Percentiles rank a stretch among this genome's conserved stretches.
phyloP scores from a whole-genome alignment of 1,140 invertebrate species.

The Kradibia gibbosae region DNA sequence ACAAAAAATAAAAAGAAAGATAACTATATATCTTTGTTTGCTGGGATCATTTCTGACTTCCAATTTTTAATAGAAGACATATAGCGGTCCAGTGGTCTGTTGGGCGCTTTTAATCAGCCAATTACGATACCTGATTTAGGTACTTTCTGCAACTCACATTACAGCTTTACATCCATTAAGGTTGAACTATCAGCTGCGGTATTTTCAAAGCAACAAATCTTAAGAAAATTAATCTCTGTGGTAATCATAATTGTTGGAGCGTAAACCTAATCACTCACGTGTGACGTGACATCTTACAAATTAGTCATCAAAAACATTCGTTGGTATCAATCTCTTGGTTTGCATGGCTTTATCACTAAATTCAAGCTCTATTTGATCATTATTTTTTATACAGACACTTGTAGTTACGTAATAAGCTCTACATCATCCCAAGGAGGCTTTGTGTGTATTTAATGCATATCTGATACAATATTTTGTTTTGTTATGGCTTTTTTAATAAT shows the following conservation, averaged over 20 bases:
- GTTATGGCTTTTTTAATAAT: no score
- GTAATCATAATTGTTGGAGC: neutral
- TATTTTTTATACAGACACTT: neutral
- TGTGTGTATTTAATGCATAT: no score
- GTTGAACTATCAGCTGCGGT: neutral
- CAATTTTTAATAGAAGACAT: neutral
- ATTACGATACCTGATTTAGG: conserved; percentile 14
- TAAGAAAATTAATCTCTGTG: neutral
- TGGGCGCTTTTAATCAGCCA: neutral
- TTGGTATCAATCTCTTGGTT: neutral
- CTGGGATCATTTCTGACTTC: neutral
- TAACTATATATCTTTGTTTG: conserved; percentile 4
- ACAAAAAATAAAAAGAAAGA: no score
- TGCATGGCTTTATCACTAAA: neutral
- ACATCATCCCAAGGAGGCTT: conserved; percentile 2
- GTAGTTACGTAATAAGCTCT: neutral
- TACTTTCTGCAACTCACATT: conserved; percentile 1
- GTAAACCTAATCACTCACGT: no score
- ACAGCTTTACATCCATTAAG: neutral
- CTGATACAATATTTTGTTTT: no score
- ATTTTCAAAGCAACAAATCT: neutral
- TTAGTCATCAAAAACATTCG: neutral
- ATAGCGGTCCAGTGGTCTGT: neutral
- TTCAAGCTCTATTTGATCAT: neutral
- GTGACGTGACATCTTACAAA: neutral